Evolutionary conservation across 2,797 vertebrate species (phyloP).

Genomic region (Hozukius guyotensis): DNA sequence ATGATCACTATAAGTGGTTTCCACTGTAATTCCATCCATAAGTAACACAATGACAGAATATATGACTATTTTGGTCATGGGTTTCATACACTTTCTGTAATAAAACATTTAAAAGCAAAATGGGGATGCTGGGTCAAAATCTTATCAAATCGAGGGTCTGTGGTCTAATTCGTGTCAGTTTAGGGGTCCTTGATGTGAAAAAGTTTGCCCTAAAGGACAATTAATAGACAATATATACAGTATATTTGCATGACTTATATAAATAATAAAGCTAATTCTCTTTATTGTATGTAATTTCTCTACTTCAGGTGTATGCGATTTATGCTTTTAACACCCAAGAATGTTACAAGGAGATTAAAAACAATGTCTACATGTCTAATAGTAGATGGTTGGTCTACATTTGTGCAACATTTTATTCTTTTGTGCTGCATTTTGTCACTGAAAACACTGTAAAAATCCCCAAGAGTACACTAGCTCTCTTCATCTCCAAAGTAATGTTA

Average conservation of each 20-base stretch:
- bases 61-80: too few species aligned
- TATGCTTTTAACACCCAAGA: background rate
- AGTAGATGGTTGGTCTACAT: background rate
- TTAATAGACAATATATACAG: background rate
- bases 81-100: too few species aligned
- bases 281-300: background rate
- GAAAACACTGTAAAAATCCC: background rate
- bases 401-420: background rate
- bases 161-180: too few species aligned
- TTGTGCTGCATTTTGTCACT: background rate
- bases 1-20: too few species aligned
- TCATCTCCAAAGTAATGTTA: constrained; percentile 10
- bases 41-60: too few species aligned
- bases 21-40: too few species aligned
- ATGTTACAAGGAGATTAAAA: background rate
- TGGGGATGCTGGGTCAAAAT: too few species aligned
- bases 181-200: too few species aligned
- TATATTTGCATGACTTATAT: background rate
- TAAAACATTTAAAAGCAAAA: too few species aligned
- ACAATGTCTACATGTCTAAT: background rate
- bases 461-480: background rate
- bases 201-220: background rate
- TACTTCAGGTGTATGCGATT: background rate
- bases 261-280: background rate
- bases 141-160: too few species aligned